Percentiles rank a stretch among this genome's conserved stretches.
phyloP scores from a whole-genome alignment of 23 tunicate genomes.

The Ciona savignyi region DNA sequence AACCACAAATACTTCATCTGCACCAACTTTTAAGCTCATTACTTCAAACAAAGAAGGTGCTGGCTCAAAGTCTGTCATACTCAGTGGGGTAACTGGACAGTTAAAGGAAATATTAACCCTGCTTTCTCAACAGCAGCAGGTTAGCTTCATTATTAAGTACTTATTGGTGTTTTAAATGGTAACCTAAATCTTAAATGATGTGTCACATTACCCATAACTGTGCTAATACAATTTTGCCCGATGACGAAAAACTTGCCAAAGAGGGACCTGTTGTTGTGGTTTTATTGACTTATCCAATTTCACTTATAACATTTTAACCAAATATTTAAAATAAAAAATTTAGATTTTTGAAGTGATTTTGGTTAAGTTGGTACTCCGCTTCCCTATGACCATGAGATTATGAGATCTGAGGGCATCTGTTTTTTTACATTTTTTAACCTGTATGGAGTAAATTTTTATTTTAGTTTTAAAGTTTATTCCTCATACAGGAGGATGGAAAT shows the following conservation, averaged over 20 bases:
- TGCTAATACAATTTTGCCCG: too few relatives aligned
- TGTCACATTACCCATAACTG: too few relatives aligned
- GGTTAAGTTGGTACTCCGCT: background rate
- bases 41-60: conserved; percentile 63
- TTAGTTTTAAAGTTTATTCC: background rate
- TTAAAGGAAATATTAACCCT: conserved; percentile 62
- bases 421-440: background rate
- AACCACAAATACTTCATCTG: background rate
- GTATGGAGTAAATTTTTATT: background rate
- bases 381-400: background rate
- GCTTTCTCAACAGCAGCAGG: conserved; percentile 71
- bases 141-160: too few relatives aligned
- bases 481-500: background rate
- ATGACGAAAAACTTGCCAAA: background rate
- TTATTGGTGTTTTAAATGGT: too few relatives aligned
- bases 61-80: conserved; percentile 45
- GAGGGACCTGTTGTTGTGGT: background rate
- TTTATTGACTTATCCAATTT: background rate
- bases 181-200: too few relatives aligned
- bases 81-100: conserved; percentile 70
- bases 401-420: background rate
- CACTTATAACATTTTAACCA: background rate
- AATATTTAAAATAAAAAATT: too few relatives aligned
- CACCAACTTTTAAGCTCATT: conserved; percentile 70
- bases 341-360: background rate